Evolutionary conservation across 2,797 vertebrate species (phyloP), one percentile per base, ranked within the genome.

Genomic region (Sphaeramia orbicularis): DNA sequence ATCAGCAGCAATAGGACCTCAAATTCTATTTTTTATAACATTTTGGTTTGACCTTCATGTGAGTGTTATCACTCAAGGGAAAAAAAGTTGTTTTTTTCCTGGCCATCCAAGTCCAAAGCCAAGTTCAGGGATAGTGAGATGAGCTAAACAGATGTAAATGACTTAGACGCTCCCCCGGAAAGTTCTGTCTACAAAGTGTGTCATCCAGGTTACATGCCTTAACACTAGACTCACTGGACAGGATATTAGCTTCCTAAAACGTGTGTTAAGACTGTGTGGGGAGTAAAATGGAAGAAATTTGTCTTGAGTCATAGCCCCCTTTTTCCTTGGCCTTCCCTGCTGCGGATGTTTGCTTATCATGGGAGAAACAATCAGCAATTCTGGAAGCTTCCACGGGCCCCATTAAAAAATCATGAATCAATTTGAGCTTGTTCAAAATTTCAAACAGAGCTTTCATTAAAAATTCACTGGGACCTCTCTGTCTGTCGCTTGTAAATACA

Each of bases 391-490:
- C 84, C 63, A 78, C 19, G 32, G 68, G 55, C 62, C 12, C 44
- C 74, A 90, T 91, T 86, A 90, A 90, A 90, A 87, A 91, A 86
- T 85, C 85, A 91, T 92, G 82, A 90, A 83, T 88, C 83, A 85
- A 88, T 91, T 91, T 89, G 66, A 75, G 76, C 78, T 89, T 77
- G 79, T 88, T 90, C 54, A 79, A 89, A 90, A 91, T 91, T 88
- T 90, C 83, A 90, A 92, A 93, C 88, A 87, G 84, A 77, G 70
- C 59, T 60, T 80, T 81, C 85, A 92, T 92, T 78, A 92, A 91
- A 88, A 76, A 92, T 91, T 89, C 84, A 90, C 84, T 6, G 81
- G 76, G 71, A 88, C 78, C 84, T 81, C 78, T 87, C 81, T 85
- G 78, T 84, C 77, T 86, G 79, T 87, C 51, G 59, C 83, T 88